Conservation (phyloP, 2,113 vertebrate genomes). For the Eidolon helvum region DNA sequence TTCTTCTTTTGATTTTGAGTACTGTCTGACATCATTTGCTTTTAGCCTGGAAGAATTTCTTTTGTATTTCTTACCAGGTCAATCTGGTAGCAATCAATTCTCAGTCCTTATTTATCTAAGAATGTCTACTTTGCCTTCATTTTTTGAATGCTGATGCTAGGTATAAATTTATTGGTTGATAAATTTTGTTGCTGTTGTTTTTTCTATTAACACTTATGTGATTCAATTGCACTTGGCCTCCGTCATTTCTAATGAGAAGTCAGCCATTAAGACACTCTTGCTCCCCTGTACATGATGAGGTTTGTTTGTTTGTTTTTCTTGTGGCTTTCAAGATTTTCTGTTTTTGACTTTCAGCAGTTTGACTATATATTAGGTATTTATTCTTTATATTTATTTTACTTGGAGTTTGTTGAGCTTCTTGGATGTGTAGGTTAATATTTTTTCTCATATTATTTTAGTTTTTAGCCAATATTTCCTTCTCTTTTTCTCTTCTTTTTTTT, state of each 20-base stretch:
- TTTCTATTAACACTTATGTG: not conserved
- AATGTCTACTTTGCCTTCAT: not conserved
- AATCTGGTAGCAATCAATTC: not conserved
- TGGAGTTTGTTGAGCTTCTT: not conserved
- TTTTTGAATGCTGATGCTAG: not conserved
- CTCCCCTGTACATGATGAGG: not conserved
- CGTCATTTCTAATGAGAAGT: not conserved
- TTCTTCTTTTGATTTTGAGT: not conserved
- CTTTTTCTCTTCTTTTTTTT: not conserved
- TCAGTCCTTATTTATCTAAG: not conserved
- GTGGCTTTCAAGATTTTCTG: not conserved
- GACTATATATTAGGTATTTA: not conserved
- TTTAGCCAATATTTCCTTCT: not conserved
- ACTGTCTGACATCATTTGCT: not conserved
- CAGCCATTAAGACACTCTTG: not conserved
- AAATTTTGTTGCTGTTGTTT: not conserved
- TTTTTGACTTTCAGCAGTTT: not conserved
- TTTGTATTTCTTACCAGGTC: not conserved
- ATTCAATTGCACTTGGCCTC: not conserved
- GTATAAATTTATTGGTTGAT: not conserved
- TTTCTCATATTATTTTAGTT: not conserved
- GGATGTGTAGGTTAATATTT: not conserved
- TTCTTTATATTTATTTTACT: not conserved
- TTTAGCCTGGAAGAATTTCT: not conserved
- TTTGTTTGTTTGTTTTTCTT: not conserved